Evolutionary conservation across 2,113 vertebrate genomes (phyloP).

Genomic region (Proteles cristata): DNA sequence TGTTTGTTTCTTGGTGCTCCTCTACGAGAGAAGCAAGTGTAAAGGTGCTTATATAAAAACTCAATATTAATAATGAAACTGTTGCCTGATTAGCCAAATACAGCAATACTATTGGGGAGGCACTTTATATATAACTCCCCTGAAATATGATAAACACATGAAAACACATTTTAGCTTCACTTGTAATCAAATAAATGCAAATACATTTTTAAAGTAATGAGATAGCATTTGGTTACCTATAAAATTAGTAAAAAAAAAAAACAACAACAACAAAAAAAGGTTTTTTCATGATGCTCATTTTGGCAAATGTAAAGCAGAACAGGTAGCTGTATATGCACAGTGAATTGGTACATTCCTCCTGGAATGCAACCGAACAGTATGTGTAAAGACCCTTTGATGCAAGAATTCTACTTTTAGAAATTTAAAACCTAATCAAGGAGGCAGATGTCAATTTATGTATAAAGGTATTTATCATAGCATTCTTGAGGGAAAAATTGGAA

Average conservation of each 20-base stretch:
- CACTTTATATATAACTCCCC: neutral
- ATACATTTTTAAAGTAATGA: neutral
- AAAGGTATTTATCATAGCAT: neutral
- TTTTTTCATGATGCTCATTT: neutral
- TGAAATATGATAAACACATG: neutral
- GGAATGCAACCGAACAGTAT: neutral
- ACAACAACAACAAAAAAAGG: neutral
- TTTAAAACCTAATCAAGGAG: slow-evolving; percentile 34
- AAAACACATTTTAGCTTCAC: slow-evolving; percentile 1
- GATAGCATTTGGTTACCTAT: neutral
- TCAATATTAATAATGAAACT: neutral
- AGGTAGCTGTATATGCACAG: no score
- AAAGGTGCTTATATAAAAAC: neutral
- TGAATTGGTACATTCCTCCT: neutral
- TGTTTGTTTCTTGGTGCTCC: neutral
- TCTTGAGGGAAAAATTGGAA: neutral
- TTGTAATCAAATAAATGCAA: neutral
- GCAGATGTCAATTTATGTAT: neutral
- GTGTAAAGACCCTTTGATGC: neutral
- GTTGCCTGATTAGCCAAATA: neutral
- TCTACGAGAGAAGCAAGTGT: neutral
- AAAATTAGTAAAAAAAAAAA: neutral
- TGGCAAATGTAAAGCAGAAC: neutral
- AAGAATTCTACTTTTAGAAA: slow-evolving; percentile 17
- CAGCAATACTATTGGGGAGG: neutral